These are phyloP conservation scores for Clarias gariepinus DNA, from an alignment of 2,113 vertebrate species.

Conservation along the genomic window DNA sequence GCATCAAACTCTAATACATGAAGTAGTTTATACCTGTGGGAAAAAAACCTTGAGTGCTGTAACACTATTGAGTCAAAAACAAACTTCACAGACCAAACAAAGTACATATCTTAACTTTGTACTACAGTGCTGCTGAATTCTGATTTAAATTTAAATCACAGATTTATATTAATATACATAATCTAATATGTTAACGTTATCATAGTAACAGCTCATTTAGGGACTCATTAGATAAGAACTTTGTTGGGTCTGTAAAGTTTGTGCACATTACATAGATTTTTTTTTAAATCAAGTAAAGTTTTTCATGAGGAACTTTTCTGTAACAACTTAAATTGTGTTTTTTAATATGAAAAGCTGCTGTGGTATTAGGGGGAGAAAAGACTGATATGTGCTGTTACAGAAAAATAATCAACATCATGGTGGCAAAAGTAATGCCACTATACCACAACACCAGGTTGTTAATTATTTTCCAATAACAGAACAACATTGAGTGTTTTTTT, in stretches of 20 bases:
- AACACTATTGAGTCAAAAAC: neutral
- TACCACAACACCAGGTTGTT: neutral
- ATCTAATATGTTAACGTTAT: neutral
- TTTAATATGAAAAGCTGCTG: neutral
- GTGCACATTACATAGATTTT: neutral
- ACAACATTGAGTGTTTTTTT: neutral
- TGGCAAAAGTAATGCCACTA: neutral
- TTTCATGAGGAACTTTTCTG: neutral
- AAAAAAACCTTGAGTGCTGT: neutral
- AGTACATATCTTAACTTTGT: neutral
- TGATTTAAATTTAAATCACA: neutral
- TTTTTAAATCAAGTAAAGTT: neutral
- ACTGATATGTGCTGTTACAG: neutral
- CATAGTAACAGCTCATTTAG: neutral
- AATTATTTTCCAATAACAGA: neutral
- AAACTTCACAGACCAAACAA: neutral
- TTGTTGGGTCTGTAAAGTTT: too few species aligned
- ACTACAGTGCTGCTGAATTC: neutral
- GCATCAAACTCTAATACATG: conserved; percentile 95
- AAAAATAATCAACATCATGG: neutral
- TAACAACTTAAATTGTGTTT: neutral
- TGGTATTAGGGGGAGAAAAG: neutral
- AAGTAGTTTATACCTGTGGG: conserved; percentile 86
- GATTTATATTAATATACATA: neutral
- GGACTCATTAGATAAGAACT: too few species aligned